These are phyloP conservation scores for Diglossa brunneiventris DNA, from an alignment of 2,113 vertebrate genomes.

Conservation along the genomic window DNA sequence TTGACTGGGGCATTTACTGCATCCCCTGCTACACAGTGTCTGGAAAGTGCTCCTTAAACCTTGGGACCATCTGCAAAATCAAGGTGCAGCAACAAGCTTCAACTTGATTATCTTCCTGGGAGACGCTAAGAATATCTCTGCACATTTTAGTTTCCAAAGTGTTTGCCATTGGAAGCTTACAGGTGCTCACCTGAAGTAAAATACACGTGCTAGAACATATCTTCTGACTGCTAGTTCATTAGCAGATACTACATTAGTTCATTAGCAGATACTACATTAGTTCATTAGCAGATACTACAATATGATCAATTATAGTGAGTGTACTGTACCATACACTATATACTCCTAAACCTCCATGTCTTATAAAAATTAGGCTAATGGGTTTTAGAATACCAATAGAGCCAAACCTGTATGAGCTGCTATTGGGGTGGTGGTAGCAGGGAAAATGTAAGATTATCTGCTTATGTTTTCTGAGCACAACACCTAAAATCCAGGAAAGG, in stretches of 20 bases:
- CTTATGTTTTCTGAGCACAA: neutral
- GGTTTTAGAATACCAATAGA: neutral
- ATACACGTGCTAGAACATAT: neutral
- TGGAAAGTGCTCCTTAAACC: neutral
- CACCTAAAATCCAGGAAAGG: neutral
- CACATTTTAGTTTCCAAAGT: neutral
- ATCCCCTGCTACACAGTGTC: neutral
- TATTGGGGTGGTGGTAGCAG: accelerated
- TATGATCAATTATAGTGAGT: neutral
- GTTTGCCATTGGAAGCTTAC: neutral
- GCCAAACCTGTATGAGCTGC: neutral
- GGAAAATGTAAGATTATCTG: neutral
- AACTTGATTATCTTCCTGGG: neutral
- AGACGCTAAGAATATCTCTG: neutral
- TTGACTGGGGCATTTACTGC: neutral
- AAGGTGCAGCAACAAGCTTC: neutral
- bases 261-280: neutral
- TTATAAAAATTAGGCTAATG: neutral
- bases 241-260: neutral
- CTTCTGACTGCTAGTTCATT: neutral
- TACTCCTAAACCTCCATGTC: neutral
- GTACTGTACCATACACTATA: neutral
- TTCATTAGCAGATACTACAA: neutral
- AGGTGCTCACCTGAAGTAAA: neutral
- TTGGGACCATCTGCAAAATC: neutral